Conservation (phyloP, 2,113 vertebrate genomes). For the Ptychochromis oligacanthus region DNA sequence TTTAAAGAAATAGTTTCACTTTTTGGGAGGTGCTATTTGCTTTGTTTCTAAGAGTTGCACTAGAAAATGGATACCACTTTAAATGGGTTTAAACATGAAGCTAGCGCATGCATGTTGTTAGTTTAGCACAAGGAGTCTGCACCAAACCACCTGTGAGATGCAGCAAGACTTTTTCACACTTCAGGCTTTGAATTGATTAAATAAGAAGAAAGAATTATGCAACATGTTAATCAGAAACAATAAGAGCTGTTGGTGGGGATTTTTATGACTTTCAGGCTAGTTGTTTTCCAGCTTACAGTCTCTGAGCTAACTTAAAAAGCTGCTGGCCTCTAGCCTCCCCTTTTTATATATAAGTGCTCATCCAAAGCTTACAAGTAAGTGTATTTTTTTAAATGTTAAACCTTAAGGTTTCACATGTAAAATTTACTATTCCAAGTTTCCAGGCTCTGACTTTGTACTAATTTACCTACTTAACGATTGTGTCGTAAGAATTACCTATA, state of each 20-base stretch:
- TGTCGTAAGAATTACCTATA: background rate
- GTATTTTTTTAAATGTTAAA: background rate
- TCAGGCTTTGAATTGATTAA: background rate
- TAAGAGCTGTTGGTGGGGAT: background rate
- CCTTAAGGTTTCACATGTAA: background rate
- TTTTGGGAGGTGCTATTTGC: background rate
- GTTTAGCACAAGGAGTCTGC: background rate
- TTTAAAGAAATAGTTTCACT: background rate
- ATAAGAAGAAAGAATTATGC: background rate
- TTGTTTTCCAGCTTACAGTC: background rate
- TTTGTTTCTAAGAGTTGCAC: background rate
- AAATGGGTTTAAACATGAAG: background rate
- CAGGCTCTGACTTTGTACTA: background rate
- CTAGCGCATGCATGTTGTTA: background rate
- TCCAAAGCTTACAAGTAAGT: background rate
- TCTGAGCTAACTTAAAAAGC: background rate
- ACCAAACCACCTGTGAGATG: background rate
- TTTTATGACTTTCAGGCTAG: background rate
- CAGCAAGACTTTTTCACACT: background rate
- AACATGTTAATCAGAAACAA: background rate
- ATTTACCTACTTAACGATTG: background rate
- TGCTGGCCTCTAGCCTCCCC: background rate
- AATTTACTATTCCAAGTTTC: background rate
- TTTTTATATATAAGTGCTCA: background rate
- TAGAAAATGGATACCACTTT: background rate